Percentiles rank a stretch among this genome's conserved stretches.
These are phyloP conservation scores for Lytechinus variegatus DNA, from an alignment of 35 echinoderm and acorn worm genomes.

Conservation along the genomic window DNA sequence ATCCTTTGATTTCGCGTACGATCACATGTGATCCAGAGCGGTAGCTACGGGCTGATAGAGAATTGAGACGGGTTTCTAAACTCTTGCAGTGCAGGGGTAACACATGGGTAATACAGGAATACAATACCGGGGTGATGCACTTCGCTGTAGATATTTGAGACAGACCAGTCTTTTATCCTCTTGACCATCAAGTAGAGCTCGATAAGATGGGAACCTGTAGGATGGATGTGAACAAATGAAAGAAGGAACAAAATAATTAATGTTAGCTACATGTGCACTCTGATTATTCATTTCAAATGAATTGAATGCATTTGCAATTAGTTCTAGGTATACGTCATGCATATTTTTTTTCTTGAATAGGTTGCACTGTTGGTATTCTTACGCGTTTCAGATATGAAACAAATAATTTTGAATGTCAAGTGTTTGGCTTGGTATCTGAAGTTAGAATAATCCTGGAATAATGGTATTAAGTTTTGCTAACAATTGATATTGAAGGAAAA, in stretches of 20 bases:
- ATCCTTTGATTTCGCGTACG: not conserved
- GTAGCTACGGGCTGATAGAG: not conserved
- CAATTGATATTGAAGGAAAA: too few species aligned
- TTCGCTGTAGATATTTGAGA: not conserved
- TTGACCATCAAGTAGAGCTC: not conserved
- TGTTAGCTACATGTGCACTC: not conserved
- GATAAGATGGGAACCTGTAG: not conserved
- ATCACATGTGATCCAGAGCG: not conserved
- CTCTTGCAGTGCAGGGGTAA: not conserved
- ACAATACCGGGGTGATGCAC: not conserved
- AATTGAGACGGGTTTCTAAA: not conserved
- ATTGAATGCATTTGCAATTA: not conserved
- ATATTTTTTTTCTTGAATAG: too few species aligned
- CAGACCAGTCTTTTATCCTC: not conserved
- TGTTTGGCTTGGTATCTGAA: too few species aligned
- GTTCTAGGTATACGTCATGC: too few species aligned
- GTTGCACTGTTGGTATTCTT: too few species aligned
- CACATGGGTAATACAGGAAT: not conserved
- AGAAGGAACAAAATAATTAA: not conserved
- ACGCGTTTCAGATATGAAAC: too few species aligned
- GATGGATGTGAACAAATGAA: not conserved
- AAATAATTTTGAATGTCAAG: too few species aligned
- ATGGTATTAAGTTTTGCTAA: too few species aligned
- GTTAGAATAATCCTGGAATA: too few species aligned
- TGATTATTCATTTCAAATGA: not conserved